Base-by-base conservation (phyloP, 2,797 vertebrate species). In the Leptodactylus fallax region DNA sequence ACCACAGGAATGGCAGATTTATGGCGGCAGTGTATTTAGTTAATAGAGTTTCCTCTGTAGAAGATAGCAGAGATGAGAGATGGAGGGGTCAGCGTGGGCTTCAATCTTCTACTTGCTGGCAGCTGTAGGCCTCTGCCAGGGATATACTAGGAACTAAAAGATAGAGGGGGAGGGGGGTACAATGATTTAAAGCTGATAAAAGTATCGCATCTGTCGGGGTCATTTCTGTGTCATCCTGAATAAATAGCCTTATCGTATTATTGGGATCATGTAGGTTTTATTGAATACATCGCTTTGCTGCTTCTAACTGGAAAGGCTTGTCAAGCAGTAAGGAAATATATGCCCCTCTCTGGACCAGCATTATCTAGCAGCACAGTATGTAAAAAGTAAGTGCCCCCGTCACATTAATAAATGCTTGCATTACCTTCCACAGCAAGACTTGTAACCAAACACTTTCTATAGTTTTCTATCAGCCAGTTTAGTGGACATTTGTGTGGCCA, bases 1-100 rank as follows among this genome's bases (percentile, higher is more conserved):
- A 67, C 21, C 63, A 67, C n/a, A 67, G 23, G 67, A 71, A 17
- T 36, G 17, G 11, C 13, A 27, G 67, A 71, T 71, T 71, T 71
- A 71, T 71, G 67, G 13, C 7, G 67, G 11, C 67, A 36, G 27
- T 71, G 14, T 71, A 36, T 71, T 45, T 71, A 36, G 27, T 71
- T 71, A 71, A 71, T 71, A 71, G 27, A 71, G 67, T 36, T 71
- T 36, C 23, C 67, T 71, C 67, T 36, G 11, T 17, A 71, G 67
- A 7, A 71, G 67, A 67, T 36, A 25, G n/a, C 63, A 19, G 63
- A 63, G 8, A 63, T 8, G 21, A 60, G 58, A 7, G 58, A 67
- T 36, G 27, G 21, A 36, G 67, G 67, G 27, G 67, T 36, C 13
- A 36, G 27, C 67, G 7, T 8, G 7, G 67, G 12, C 25, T 25